These are phyloP conservation scores for Apamea sordens DNA, from an alignment of 2,888 invertebrate genomes.

Conservation along the genomic window DNA sequence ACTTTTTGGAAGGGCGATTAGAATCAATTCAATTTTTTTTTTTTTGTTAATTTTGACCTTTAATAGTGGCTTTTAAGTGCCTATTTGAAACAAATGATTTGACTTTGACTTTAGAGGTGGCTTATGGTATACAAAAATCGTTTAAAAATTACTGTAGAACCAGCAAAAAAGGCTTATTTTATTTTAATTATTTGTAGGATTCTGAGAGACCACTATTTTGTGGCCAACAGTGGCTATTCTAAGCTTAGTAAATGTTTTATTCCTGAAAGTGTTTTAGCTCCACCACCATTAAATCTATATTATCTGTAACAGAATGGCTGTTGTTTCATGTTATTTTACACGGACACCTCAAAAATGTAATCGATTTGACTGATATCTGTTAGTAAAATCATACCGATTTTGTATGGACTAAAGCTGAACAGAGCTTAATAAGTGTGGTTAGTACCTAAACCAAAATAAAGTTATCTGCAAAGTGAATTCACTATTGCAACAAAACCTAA, in stretches of 20 bases:
- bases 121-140: no score
- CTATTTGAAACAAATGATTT: no score
- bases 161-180: background rate
- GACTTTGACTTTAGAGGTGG: background rate
- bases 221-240: no score
- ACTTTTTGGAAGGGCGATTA: no score
- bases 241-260: no score
- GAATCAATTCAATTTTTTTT: no score
- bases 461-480: conserved; percentile 10
- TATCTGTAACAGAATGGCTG: background rate
- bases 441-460: background rate
- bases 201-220: background rate
- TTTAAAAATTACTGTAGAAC: no score
- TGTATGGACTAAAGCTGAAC: no score
- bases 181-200: background rate
- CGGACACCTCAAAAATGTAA: background rate
- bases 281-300: background rate
- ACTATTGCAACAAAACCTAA: conserved; percentile 36
- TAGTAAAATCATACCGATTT: background rate
- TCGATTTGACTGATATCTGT: background rate
- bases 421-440: no score
- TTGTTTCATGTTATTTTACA: background rate
- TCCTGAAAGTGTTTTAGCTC: background rate
- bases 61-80: no score
- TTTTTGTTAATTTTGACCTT: no score